These are phyloP conservation scores for Somateria mollissima DNA, from an alignment of 2,797 vertebrate genomes.

Conservation along the genomic window DNA sequence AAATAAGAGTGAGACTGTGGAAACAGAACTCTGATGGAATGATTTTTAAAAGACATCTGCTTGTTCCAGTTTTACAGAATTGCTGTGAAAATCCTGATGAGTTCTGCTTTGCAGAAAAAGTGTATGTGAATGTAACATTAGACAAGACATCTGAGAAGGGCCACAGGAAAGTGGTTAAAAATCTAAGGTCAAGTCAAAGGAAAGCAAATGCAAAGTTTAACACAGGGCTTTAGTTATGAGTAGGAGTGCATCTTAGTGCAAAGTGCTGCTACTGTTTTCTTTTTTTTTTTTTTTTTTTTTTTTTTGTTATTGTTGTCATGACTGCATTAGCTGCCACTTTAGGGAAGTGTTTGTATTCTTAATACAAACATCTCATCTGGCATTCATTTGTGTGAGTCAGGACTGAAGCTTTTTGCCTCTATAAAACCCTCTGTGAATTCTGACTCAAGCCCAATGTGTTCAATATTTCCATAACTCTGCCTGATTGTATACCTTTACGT, in stretches of 20 bases:
- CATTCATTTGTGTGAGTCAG: background rate
- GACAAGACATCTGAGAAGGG: background rate
- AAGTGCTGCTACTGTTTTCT: background rate
- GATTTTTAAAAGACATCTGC: rapidly evolving
- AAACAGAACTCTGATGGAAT: background rate
- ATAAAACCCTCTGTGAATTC: background rate
- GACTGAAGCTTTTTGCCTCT: background rate
- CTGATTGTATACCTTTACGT: background rate
- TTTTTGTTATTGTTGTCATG: background rate
- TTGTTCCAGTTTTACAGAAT: background rate
- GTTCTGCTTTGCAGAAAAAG: background rate
- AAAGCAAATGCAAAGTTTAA: background rate
- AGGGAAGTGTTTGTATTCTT: background rate
- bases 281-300: background rate
- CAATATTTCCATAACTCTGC: background rate
- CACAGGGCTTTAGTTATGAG: background rate
- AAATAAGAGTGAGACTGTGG: background rate
- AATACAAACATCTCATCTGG: background rate
- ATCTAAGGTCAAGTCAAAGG: background rate
- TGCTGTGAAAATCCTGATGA: background rate
- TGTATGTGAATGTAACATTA: background rate
- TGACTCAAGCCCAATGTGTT: background rate
- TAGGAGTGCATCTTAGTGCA: background rate
- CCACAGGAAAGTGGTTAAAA: background rate
- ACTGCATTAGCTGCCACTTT: background rate